Evolutionary conservation across 2,797 vertebrate genomes (phyloP).

Genomic region (Pantherophis alleghaniensis): DNA sequence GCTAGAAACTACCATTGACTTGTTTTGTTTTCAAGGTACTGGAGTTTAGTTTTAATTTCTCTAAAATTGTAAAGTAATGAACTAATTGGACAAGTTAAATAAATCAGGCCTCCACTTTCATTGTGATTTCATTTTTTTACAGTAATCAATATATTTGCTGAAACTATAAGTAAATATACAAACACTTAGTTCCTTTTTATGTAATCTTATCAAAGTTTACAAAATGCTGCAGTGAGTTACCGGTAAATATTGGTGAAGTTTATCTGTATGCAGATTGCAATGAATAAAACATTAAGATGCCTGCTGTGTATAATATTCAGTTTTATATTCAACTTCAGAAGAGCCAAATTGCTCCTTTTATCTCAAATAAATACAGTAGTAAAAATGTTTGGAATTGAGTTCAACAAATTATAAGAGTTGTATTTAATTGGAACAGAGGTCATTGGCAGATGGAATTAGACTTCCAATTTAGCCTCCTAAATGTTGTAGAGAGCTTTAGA

Average conservation of each 20-base stretch:
- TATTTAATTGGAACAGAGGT: neutral
- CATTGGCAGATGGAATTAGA: neutral
- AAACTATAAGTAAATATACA: constrained; percentile 31
- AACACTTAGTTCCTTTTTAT: constrained; percentile 66
- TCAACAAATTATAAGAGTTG: neutral
- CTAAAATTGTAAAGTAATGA: constrained; percentile 55
- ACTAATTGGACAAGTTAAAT: constrained; percentile 49
- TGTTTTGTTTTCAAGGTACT: constrained; percentile 66
- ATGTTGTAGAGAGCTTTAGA: neutral
- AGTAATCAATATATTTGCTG: constrained; percentile 72
- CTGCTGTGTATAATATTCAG: constrained; percentile 71
- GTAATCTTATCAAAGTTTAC: constrained; percentile 70
- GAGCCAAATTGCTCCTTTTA: constrained; percentile 39
- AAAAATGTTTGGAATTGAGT: constrained; percentile 15
- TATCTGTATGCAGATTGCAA: constrained; percentile 73
- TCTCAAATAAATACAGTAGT: constrained; percentile 17
- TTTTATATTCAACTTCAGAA: constrained; percentile 64
- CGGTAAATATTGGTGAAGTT: constrained; percentile 67
- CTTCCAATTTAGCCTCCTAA: neutral
- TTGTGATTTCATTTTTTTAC: constrained; percentile 68
- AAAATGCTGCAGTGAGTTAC: constrained; percentile 73
- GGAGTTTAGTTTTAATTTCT: constrained; percentile 68
- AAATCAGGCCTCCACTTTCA: constrained; percentile 66
- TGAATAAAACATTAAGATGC: constrained; percentile 77
- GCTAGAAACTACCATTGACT: constrained; percentile 63